phyloP scores from a whole-genome alignment of 2,888 invertebrate genomes.

The Nephrocerus scutellatus region DNA sequence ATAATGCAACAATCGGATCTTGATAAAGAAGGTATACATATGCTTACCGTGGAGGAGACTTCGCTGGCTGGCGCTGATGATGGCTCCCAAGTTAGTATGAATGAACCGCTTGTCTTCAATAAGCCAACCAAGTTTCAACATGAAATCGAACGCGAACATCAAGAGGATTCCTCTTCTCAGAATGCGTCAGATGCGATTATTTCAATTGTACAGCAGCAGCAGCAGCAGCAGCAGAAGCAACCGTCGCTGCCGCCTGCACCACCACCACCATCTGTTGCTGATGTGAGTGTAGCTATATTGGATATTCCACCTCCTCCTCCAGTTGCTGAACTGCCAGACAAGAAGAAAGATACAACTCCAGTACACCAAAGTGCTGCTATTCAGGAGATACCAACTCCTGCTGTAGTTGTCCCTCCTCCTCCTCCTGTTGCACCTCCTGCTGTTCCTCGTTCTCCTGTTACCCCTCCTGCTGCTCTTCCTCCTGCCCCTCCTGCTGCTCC shows the following conservation, averaged over 20 bases:
- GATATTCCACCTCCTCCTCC: conserved; percentile 24
- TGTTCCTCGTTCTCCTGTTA: too few species aligned
- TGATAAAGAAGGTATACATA: conserved; percentile 42
- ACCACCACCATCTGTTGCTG: conserved; percentile 17
- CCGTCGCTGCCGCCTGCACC: conserved; percentile 7
- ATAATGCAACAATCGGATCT: conserved; percentile 36
- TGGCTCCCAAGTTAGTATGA: conserved; percentile 34
- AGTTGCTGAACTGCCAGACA: too few species aligned
- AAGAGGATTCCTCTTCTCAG: too few species aligned
- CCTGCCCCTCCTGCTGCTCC: too few species aligned
- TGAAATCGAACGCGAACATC: too few species aligned
- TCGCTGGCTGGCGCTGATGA: conserved; percentile 32
- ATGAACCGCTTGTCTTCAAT: conserved; percentile 33
- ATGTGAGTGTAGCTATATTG: conserved; percentile 20
- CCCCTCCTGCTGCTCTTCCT: too few species aligned
- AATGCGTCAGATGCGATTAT: too few species aligned
- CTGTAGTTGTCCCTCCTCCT: too few species aligned
- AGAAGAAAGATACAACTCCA: too few species aligned
- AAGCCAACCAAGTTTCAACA: conserved; percentile 19
- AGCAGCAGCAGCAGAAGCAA: background rate
- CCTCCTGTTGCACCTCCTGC: too few species aligned
- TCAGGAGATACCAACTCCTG: too few species aligned
- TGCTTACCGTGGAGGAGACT: conserved; percentile 40
- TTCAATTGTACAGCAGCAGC: conserved; percentile 4
- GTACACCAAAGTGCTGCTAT: too few species aligned